Base-by-base conservation (phyloP, 2,888 invertebrate genomes). In the Frankliniella fusca region DNA sequence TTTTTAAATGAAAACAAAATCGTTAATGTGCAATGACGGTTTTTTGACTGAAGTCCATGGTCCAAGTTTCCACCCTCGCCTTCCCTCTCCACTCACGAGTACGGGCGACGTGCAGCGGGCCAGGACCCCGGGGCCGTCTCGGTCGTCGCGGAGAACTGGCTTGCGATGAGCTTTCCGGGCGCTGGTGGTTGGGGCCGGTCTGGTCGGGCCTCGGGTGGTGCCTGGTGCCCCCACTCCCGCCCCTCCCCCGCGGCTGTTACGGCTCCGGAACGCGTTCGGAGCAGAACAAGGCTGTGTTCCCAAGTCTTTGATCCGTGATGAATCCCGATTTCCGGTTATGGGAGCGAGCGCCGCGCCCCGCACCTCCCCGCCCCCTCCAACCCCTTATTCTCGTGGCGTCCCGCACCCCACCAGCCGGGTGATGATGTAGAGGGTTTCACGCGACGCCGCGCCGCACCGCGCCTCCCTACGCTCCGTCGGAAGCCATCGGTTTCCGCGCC, bases 291-390 rank as follows among this genome's bases (percentile, higher is more conserved):
- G 18, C 12, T 54, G 54, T 54, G 70, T 23, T 70, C 11, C 70
- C 70, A 27, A 76, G 70, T 76, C 70, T 76, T 76, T 76, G 70
- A 76, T 76, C 70, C 70, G 70, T 76, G 70, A 76, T 76, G 70
- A 76, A 76, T 76, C 70, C 27, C 70, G 70, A 76, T 76, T 76
- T 76, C 70, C 70, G 70, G 70, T 27, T 23, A 76, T 76, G 70
- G 27, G 27, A 76, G 27, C 70, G 11, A 23, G 9, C 27, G 15
- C 15, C 20, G 7, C 61, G 20, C 70, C 70, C 70, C 54, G 11
- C 18, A 38, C 38, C 38, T 38, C 38, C 38, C 38, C 38, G 38
- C 38, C 38, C 20, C 54, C 54, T 11, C 20, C 54, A 9, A 54
- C 15, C 54, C 54, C 54, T 54, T 54, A 5, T 76, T 27, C 70